These are phyloP conservation scores for Nettapus auritus DNA, from an alignment of 2,113 vertebrate genomes.

Conservation along the genomic window DNA sequence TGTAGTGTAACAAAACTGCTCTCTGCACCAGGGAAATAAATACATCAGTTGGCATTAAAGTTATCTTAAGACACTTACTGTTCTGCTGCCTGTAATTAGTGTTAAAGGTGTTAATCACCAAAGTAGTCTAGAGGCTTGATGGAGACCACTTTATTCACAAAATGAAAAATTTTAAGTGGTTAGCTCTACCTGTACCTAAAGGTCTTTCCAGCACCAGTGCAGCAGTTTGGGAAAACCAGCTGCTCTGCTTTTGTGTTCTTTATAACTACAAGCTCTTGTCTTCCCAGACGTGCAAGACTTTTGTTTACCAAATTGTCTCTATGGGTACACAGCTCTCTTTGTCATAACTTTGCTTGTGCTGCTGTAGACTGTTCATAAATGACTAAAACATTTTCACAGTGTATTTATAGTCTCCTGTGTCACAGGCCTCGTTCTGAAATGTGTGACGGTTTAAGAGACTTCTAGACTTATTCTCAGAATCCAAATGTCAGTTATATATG, in stretches of 20 bases:
- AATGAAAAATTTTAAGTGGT: neutral
- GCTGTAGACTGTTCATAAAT: neutral
- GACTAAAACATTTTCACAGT: neutral
- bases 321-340: neutral
- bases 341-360: neutral
- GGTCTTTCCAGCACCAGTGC: neutral
- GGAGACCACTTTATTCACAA: neutral
- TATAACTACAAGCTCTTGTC: neutral
- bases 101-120: neutral
- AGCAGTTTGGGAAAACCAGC: neutral
- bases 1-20: neutral
- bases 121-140: neutral
- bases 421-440: neutral
- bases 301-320: neutral
- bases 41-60: neutral
- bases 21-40: neutral
- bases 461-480: neutral
- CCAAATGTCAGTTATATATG: neutral
- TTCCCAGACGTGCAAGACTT: neutral
- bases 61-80: neutral
- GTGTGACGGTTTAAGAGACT: neutral
- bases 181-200: neutral
- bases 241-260: neutral
- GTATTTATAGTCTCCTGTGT: neutral
- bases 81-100: neutral